Conservation (phyloP, 2,888 invertebrate species). For the Aspidiotus destructor region DNA sequence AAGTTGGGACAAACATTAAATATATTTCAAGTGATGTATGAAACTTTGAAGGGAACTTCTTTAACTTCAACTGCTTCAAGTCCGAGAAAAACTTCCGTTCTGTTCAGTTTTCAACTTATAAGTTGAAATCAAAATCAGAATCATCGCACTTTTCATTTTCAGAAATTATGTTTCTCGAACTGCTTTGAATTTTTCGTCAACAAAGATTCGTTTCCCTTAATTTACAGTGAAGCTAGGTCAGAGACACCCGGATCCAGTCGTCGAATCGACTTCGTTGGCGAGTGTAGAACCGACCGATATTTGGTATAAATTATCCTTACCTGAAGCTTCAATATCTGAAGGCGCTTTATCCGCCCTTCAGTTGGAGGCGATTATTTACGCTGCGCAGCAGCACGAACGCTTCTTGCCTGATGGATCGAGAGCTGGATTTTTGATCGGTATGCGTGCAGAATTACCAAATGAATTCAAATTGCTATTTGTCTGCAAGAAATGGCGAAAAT, state of each 20-base stretch:
- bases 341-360: slow-evolving; percentile 91
- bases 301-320: slow-evolving; percentile 73
- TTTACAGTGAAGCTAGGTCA: slow-evolving; percentile 77
- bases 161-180: too few relatives aligned
- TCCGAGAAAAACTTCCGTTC: too few relatives aligned
- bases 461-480: neutral
- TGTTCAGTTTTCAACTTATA: too few relatives aligned
- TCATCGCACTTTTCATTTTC: too few relatives aligned
- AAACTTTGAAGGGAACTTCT: too few relatives aligned
- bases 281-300: slow-evolving; percentile 92
- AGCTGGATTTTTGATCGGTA: slow-evolving; percentile 90
- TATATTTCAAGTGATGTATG: too few relatives aligned
- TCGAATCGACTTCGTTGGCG: slow-evolving; percentile 94
- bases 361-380: slow-evolving; percentile 92
- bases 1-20: too few relatives aligned
- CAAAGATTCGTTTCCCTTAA: slow-evolving; percentile 30
- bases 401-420: slow-evolving; percentile 77
- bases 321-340: slow-evolving; percentile 69
- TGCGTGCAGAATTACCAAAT: neutral
- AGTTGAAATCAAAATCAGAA: too few relatives aligned
- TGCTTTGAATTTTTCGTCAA: too few relatives aligned
- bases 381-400: slow-evolving; percentile 92
- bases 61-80: too few relatives aligned
- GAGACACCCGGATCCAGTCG: slow-evolving; percentile 97
- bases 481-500: neutral